Percentiles rank a stretch among this genome's conserved stretches.
phyloP scores from a whole-genome alignment of 2,113 vertebrate species.

The Spermophilus dauricus region DNA sequence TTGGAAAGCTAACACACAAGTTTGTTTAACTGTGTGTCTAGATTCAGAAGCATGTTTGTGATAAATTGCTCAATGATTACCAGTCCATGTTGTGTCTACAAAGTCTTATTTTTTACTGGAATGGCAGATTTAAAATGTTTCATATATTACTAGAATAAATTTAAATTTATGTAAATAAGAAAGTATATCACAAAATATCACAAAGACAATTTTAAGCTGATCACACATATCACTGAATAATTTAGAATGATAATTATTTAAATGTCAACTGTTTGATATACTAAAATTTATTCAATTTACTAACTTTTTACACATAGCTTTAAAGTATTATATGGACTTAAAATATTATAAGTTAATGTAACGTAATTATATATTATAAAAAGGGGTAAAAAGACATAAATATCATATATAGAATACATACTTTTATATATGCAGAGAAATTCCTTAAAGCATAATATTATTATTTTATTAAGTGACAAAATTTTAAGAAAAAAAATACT shows the following conservation, averaged over 20 bases:
- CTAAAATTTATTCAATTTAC: not conserved
- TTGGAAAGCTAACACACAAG: not conserved
- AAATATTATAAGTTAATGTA: not conserved
- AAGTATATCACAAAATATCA: not conserved
- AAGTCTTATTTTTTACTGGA: not conserved
- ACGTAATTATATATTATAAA: not conserved
- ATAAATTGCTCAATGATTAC: not conserved
- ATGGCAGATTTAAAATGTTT: not conserved
- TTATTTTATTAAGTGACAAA: not conserved
- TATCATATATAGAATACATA: not conserved
- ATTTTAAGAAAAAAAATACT: not conserved
- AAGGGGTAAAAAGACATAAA: not conserved
- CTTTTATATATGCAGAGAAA: not conserved
- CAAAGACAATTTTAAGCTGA: not conserved
- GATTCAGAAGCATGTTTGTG: not conserved
- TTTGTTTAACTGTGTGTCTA: not conserved
- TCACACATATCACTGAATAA: not conserved
- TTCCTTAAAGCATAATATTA: not conserved
- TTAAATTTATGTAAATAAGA: not conserved
- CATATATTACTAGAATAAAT: not conserved
- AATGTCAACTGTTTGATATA: not conserved
- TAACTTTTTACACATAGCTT: not conserved
- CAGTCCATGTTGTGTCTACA: not conserved
- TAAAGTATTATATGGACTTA: not conserved
- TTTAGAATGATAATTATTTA: conserved; percentile 42